These are phyloP conservation scores for Nemurella pictetii DNA, from an alignment of 2,888 invertebrate genomes.

Conservation along the genomic window DNA sequence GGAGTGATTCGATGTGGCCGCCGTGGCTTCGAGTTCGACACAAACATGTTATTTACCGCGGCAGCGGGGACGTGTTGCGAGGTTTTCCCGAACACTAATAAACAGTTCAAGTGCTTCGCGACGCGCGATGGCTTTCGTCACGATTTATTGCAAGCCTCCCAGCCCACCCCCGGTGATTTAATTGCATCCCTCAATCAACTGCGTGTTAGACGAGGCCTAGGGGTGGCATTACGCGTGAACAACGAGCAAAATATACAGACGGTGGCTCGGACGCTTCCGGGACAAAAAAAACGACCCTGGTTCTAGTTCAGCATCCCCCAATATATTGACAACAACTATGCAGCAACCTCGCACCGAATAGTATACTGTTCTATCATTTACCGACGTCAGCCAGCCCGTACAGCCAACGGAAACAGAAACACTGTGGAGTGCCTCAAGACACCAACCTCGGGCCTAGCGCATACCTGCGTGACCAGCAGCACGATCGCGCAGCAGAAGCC, in stretches of 20 bases:
- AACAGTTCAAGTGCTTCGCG: background rate
- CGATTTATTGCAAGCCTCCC: too few species aligned
- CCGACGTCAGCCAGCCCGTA: too few species aligned
- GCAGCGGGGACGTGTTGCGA: background rate
- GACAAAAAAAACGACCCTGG: too few species aligned
- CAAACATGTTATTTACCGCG: background rate
- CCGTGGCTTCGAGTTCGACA: too few species aligned
- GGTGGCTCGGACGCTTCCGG: too few species aligned
- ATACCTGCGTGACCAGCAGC: constrained; percentile 73
- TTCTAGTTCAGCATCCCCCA: too few species aligned
- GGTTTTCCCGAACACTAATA: background rate
- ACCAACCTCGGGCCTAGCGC: constrained; percentile 22
- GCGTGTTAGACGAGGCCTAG: background rate
- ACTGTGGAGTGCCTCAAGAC: too few species aligned
- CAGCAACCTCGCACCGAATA: too few species aligned
- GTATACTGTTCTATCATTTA: too few species aligned
- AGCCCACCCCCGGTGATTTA: background rate
- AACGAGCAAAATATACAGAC: background rate
- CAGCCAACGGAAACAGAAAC: too few species aligned
- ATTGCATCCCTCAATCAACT: background rate
- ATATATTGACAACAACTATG: too few species aligned
- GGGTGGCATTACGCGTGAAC: background rate
- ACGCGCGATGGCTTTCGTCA: background rate
- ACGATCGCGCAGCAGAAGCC: constrained; percentile 81
- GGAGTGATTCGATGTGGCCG: background rate